phyloP scores from a whole-genome alignment of 2,888 invertebrate species.

The Hemaris fuciformis region DNA sequence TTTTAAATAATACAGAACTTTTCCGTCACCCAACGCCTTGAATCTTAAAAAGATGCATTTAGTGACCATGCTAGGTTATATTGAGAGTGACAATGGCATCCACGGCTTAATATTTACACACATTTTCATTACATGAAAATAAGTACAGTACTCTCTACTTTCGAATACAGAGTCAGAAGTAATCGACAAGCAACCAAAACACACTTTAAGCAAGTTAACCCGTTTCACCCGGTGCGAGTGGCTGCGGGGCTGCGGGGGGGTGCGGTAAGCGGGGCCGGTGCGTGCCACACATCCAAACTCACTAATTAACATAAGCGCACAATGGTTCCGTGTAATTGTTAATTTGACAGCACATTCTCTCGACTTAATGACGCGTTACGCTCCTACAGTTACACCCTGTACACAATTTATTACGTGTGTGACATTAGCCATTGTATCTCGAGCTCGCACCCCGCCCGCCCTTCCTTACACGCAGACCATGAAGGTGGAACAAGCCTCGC shows the following conservation, averaged over 20 bases:
- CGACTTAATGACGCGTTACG: slow-evolving; percentile 70
- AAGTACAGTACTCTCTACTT: no score
- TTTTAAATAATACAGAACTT: no score
- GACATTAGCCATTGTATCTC: slow-evolving; percentile 44
- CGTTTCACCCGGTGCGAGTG: not conserved
- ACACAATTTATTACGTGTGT: slow-evolving; percentile 34
- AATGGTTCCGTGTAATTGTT: slow-evolving; percentile 70
- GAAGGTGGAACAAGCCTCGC: not conserved
- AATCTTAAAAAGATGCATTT: no score
- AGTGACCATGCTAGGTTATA: no score
- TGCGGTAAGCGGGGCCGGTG: no score
- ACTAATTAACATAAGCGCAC: slow-evolving; percentile 72
- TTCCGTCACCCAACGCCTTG: no score
- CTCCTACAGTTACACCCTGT: slow-evolving; percentile 37
- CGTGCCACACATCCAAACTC: slow-evolving; percentile 52
- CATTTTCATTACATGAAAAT: no score
- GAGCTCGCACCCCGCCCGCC: slow-evolving; percentile 29
- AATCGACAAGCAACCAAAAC: no score
- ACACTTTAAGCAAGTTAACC: not conserved
- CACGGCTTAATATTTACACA: no score
- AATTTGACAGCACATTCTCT: slow-evolving; percentile 74
- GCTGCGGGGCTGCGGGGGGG: no score
- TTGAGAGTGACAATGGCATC: no score
- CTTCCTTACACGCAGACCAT: not conserved
- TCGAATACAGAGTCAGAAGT: no score